Conservation (phyloP, 2,797 vertebrate genomes). For the Onychomys leucogaster region DNA sequence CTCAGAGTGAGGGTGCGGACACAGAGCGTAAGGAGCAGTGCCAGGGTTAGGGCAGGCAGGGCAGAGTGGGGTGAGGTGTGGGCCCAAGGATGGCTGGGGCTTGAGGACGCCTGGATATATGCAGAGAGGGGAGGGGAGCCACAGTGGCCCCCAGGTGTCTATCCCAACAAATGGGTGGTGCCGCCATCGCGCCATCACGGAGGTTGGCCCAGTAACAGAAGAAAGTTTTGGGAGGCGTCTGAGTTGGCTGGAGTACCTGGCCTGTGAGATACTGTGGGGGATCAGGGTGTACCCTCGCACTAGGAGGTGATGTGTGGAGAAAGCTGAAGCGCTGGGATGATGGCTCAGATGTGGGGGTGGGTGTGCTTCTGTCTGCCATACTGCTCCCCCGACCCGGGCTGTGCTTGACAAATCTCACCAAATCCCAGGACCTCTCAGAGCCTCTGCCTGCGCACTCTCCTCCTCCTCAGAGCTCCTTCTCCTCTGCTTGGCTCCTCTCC, state of each 20-base stretch:
- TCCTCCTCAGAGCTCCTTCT: not conserved
- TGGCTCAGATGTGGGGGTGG: not conserved
- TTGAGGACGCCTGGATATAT: not conserved
- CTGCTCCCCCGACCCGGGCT: too few relatives aligned
- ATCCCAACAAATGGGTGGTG: not conserved
- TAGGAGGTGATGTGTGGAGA: not conserved
- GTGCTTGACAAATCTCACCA: not conserved
- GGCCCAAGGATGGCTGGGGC: not conserved
- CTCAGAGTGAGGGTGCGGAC: not conserved
- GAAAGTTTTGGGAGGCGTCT: not conserved
- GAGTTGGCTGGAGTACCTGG: not conserved
- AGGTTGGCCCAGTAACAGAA: not conserved
- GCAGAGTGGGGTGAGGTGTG: not conserved
- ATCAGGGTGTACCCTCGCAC: not conserved
- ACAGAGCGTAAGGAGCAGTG: not conserved
- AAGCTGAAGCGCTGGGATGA: not conserved
- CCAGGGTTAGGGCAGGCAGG: not conserved
- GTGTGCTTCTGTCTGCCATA: not conserved
- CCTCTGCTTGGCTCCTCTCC: not conserved
- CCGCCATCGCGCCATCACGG: fast-evolving
- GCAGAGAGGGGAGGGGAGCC: not conserved
- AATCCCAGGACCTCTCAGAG: not conserved
- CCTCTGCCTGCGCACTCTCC: not conserved
- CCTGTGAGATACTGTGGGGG: not conserved
- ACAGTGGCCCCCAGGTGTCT: not conserved